Evolutionary conservation across 2,797 vertebrate genomes (phyloP).

Genomic region (Acanthopagrus latus): DNA sequence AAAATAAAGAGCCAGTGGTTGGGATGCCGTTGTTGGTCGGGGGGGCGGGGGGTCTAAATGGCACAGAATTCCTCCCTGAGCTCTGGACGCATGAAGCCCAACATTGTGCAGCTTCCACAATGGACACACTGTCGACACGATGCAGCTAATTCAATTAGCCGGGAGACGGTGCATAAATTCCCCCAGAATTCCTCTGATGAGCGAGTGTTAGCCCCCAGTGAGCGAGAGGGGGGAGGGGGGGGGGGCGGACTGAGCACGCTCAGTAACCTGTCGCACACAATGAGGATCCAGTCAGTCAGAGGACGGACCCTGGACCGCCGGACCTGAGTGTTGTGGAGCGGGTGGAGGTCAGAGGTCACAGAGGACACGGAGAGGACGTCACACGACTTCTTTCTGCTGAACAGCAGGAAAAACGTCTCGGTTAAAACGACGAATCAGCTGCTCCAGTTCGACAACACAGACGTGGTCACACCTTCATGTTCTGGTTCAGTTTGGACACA

Average conservation of each 20-base stretch:
- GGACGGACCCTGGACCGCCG: constrained; percentile 3
- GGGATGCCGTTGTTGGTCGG: constrained; percentile 89
- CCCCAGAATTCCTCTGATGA: constrained; percentile 99
- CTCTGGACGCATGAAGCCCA: constrained; percentile 92
- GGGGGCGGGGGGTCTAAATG: constrained; percentile 89
- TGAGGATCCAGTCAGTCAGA: constrained; percentile 47
- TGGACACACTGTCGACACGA: constrained; percentile 96
- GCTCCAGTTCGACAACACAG: too few relatives aligned
- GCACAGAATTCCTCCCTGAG: constrained; percentile 94
- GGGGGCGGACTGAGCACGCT: constrained; percentile 83
- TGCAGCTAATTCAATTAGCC: constrained; percentile 99
- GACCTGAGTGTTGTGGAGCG: constrained; percentile 43
- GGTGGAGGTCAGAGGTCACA: constrained; percentile 44
- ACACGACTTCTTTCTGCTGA: too few relatives aligned
- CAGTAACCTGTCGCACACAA: constrained; percentile 68
- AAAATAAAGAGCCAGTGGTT: constrained; percentile 84
- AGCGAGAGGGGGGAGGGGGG: constrained; percentile 44
- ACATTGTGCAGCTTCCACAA: constrained; percentile 97
- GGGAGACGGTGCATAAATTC: constrained; percentile 98
- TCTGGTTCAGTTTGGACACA: too few relatives aligned
- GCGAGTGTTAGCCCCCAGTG: constrained; percentile 90
- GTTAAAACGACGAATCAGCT: too few relatives aligned
- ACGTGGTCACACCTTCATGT: too few relatives aligned
- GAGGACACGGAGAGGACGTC: background rate
- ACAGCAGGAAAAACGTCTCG: too few relatives aligned